Base-by-base conservation (phyloP, 2,888 invertebrate species). In the Lissonota sp. region DNA sequence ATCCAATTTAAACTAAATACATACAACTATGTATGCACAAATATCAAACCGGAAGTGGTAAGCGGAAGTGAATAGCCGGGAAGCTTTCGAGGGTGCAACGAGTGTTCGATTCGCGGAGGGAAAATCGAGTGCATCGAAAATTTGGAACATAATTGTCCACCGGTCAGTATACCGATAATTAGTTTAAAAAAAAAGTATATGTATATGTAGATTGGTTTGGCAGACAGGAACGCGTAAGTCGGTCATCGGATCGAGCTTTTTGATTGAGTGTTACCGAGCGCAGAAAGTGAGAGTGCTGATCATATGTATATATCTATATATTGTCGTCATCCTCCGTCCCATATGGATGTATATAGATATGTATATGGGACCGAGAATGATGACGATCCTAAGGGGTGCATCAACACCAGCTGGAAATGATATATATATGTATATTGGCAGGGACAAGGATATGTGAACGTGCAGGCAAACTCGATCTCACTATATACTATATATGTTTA, bases 161-260 rank as follows among this genome's bases (percentile, higher is more conserved):
- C n/a, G 62, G 60, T 62, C 39, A 53, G 40, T 60, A 71, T 60
- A 40, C 40, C 53, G 10, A 16, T n/a, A 44, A 58, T 8, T 26
- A 16, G 26, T 12, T 8, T 37, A 26, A 8, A 6, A 44, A 12
- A 7, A 5, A 14, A 40, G 5, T 14, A 60, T 6, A 42, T 12
- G 7, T 6, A 4, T 60, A 66, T 10, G 12, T 8, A 39, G 10
- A n/a, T 8, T n/a, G 39, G 58, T 5, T 26, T 3, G 8, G 51
- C 7, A 51, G 6, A n/a, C 12, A 49, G 58, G 7, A 39, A 49
- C 14, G 7, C 7, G 26, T 6, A 71, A 71, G 51, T 71, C 60
- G 71, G 71, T 71, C 53, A 83, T 77, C 72, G 62, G 82, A 80
- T 84, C 83, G 79, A 49, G 39, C 60, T 42, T 58, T 71, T 75